Conservation (phyloP, 2,888 invertebrate species). For the Plusia festucae region DNA sequence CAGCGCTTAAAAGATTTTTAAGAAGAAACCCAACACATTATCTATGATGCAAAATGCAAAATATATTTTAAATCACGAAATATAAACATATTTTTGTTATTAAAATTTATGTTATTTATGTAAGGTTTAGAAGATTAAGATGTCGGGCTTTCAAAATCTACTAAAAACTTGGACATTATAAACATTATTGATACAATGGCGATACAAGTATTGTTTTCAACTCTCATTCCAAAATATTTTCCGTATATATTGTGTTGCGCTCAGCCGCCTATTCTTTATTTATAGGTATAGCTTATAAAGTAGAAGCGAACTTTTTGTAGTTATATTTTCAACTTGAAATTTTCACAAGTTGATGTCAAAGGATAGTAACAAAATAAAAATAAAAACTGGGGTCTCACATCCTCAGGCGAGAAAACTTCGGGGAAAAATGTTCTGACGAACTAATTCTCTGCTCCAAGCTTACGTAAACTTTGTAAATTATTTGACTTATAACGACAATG, state of each 20-base stretch:
- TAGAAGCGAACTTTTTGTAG: slow-evolving; percentile 33
- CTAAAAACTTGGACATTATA: background rate
- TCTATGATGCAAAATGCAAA: too few species aligned
- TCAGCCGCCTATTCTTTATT: slow-evolving; percentile 21
- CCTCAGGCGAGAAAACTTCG: slow-evolving; percentile 28
- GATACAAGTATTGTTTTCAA: background rate
- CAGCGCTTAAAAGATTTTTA: slow-evolving; percentile 10
- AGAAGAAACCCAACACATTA: background rate
- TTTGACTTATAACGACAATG: slow-evolving; percentile 8
- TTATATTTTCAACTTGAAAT: slow-evolving; percentile 35
- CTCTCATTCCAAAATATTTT: background rate
- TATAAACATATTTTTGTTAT: too few species aligned
- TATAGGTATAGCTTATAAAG: slow-evolving; percentile 35
- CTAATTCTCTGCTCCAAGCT: slow-evolving; percentile 17
- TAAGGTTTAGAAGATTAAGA: too few species aligned
- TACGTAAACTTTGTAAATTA: slow-evolving; percentile 12
- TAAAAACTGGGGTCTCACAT: slow-evolving; percentile 36
- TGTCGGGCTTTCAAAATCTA: too few species aligned
- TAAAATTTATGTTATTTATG: too few species aligned
- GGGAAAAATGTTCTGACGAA: slow-evolving; percentile 24
- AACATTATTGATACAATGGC: background rate
- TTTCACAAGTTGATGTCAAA: slow-evolving; percentile 52
- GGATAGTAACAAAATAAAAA: slow-evolving; percentile 42
- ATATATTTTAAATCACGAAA: too few species aligned
- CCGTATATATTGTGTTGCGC: too few species aligned